Evolutionary conservation across 2,113 vertebrate species (phyloP).

Genomic region (Microtus montanus): DNA sequence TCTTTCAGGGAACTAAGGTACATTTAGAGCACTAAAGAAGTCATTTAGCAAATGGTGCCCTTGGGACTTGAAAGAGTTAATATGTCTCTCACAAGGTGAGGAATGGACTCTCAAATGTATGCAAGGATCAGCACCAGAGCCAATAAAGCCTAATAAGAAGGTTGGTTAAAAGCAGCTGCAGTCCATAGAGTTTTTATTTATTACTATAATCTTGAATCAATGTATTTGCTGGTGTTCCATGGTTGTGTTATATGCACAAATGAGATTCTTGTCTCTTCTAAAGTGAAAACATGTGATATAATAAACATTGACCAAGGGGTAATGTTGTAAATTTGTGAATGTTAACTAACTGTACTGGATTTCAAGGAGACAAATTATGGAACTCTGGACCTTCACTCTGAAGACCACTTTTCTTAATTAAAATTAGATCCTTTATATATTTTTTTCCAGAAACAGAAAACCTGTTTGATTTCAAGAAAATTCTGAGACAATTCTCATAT

Average conservation of each 20-base stretch:
- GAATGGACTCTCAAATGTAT: slow-evolving; percentile 60
- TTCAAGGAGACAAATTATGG: slow-evolving; percentile 24
- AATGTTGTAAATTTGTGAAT: not conserved
- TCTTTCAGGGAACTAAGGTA: slow-evolving; percentile 69
- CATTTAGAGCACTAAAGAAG: slow-evolving; percentile 75
- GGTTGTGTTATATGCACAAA: not conserved
- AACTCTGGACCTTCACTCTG: not conserved
- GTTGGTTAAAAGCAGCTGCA: slow-evolving; percentile 53
- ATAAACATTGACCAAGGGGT: not conserved
- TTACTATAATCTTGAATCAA: slow-evolving; percentile 1
- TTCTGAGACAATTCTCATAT: not conserved
- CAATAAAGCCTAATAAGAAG: not conserved
- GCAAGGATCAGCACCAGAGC: slow-evolving; percentile 45
- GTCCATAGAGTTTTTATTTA: slow-evolving; percentile 42
- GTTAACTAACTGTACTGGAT: slow-evolving; percentile 18
- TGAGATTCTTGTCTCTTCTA: slow-evolving; percentile 20
- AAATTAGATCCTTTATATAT: not conserved
- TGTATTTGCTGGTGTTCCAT: not conserved
- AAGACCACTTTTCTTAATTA: slow-evolving; percentile 38
- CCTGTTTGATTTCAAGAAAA: slow-evolving; percentile 16
- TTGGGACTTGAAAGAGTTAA: slow-evolving; percentile 75
- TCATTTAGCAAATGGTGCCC: slow-evolving; percentile 71
- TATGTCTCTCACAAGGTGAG: slow-evolving; percentile 67
- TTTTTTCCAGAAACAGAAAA: not conserved
- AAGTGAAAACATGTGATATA: not conserved